phyloP scores from a whole-genome alignment of 1,140 invertebrate genomes.

The Adoxophyes honmai region DNA sequence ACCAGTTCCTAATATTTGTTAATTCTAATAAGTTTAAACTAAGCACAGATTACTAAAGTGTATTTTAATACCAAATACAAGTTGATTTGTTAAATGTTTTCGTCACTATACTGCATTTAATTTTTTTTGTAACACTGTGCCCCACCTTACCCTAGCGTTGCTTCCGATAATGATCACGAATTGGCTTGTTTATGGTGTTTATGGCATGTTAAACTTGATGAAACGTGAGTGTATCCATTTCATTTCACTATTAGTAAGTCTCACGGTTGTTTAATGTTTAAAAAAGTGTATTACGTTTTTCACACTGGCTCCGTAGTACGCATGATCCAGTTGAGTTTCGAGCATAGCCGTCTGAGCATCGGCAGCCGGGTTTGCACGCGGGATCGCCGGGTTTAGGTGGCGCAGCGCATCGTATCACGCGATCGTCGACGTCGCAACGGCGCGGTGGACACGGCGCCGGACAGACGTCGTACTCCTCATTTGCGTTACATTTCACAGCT shows the following conservation, averaged over 20 bases:
- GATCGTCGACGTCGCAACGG: slow-evolving; percentile 22
- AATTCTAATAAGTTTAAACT: no score
- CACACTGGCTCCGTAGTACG: slow-evolving; percentile 22
- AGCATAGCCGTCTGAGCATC: slow-evolving; percentile 26
- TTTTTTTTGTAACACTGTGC: no score
- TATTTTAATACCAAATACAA: no score
- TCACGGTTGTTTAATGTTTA: neutral
- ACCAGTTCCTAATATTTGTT: no score
- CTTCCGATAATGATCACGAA: no score
- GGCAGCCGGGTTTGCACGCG: slow-evolving; percentile 24
- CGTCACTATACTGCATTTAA: no score
- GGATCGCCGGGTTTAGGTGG: slow-evolving; percentile 23
- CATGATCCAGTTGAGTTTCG: slow-evolving; percentile 22
- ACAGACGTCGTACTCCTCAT: slow-evolving; percentile 22
- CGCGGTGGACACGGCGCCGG: slow-evolving; percentile 20
- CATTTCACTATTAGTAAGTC: neutral
- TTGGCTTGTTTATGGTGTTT: no score
- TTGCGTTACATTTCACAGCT: slow-evolving; percentile 1
- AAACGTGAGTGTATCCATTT: neutral
- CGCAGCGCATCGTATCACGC: slow-evolving; percentile 14
- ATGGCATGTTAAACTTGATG: neutral
- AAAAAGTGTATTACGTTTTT: slow-evolving; percentile 16
- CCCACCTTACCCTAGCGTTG: no score
- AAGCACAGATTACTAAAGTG: no score
- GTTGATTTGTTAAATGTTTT: no score